Percentiles rank a stretch among this genome's conserved stretches.
phyloP scores from a whole-genome alignment of 2,888 invertebrate species.

The Pristionchus japonicus region DNA sequence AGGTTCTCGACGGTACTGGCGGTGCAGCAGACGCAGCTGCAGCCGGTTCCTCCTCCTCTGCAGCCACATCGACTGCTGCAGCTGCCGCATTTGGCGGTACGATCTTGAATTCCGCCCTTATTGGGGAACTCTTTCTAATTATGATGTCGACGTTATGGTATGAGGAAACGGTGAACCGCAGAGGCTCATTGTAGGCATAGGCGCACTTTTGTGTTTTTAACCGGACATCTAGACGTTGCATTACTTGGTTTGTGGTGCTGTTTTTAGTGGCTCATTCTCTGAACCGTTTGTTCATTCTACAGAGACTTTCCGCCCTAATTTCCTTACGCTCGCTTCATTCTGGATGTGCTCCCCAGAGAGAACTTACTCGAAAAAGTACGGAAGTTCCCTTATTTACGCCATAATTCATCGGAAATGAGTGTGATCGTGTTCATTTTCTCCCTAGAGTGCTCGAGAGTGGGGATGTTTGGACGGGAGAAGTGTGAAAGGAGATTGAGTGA shows the following conservation, averaged over 20 bases:
- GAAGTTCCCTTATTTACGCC: not conserved
- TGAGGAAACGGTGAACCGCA: no score
- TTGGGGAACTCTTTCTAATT: no score
- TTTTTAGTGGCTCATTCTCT: no score
- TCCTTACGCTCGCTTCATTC: not conserved
- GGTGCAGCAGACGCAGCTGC: slow-evolving; percentile 16
- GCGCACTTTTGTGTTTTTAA: no score
- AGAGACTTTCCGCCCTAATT: not conserved
- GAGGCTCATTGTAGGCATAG: no score
- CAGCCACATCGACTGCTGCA: slow-evolving; percentile 16
- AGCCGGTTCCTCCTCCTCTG: slow-evolving; percentile 5
- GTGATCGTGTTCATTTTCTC: not conserved
- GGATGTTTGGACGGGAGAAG: not conserved
- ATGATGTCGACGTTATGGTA: no score
- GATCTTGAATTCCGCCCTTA: no score
- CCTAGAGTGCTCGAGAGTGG: not conserved
- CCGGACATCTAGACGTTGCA: no score
- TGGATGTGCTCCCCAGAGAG: not conserved
- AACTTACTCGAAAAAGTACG: not conserved
- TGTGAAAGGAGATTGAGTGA: not conserved
- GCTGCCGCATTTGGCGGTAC: slow-evolving; percentile 6
- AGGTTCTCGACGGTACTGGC: not conserved
- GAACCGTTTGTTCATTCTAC: no score
- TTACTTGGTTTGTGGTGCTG: no score
- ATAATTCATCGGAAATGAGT: not conserved